These are phyloP conservation scores for Nemapogon koenigi DNA, from an alignment of 2,888 invertebrate species.

Conservation along the genomic window DNA sequence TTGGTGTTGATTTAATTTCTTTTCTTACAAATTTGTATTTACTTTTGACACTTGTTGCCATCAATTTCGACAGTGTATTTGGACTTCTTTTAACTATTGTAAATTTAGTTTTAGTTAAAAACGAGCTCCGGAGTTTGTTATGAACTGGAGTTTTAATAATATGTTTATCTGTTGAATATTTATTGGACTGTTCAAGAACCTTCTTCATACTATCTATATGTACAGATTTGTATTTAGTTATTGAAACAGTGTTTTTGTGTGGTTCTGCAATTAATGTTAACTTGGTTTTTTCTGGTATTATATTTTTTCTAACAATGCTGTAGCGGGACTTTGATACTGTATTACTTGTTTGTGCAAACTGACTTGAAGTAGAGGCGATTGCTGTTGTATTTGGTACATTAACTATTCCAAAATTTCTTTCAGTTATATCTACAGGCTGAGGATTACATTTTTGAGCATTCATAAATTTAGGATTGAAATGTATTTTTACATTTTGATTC, in stretches of 20 bases:
- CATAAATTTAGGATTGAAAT: slow-evolving; percentile 55
- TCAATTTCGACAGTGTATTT: slow-evolving; percentile 11
- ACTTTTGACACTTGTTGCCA: slow-evolving; percentile 1
- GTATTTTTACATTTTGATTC: slow-evolving; percentile 32
- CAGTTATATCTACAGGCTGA: neutral
- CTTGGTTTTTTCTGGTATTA: slow-evolving; percentile 14
- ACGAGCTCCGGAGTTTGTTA: neutral
- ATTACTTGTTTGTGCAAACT: slow-evolving; percentile 6
- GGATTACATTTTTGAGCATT: slow-evolving; percentile 1
- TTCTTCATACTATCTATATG: slow-evolving; percentile 31
- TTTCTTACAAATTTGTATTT: slow-evolving; percentile 5
- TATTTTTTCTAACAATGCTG: slow-evolving; percentile 30
- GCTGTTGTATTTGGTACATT: neutral
- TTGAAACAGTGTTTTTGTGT: slow-evolving; percentile 29
- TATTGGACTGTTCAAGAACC: slow-evolving; percentile 18
- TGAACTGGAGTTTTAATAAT: slow-evolving; percentile 15
- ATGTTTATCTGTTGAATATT: neutral
- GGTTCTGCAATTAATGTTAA: slow-evolving; percentile 14
- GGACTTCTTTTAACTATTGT: slow-evolving; percentile 18
- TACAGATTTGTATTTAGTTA: slow-evolving; percentile 47
- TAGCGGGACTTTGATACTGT: slow-evolving; percentile 30
- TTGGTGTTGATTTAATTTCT: neutral
- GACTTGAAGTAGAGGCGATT: slow-evolving; percentile 8
- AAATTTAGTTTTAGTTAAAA: slow-evolving; percentile 14
- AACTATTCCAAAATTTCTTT: neutral